Percentiles rank a stretch among this genome's conserved stretches.
phyloP scores from a whole-genome alignment of 2,888 invertebrate species.

The Lasioglossum oenotherae region DNA sequence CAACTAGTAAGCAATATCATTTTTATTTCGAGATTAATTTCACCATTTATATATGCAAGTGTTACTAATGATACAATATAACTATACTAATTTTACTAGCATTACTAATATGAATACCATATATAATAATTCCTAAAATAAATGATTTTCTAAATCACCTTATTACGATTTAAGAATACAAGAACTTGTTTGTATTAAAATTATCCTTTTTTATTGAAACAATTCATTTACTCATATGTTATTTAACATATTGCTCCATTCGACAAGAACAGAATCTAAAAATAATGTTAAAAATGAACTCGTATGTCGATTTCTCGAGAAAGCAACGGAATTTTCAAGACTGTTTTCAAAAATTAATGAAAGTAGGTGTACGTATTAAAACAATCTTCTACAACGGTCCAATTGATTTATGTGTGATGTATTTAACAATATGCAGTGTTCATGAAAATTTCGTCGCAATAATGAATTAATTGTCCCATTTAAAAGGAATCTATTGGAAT shows the following conservation, averaged over 20 bases:
- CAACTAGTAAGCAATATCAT: no score
- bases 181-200: neutral
- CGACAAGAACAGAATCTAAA: neutral
- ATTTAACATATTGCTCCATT: neutral
- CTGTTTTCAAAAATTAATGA: neutral
- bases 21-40: no score
- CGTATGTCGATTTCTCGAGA: neutral
- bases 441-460: neutral
- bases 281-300: neutral
- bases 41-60: no score
- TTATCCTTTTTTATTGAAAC: neutral
- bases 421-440: neutral
- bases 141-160: neutral
- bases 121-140: neutral
- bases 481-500: conserved; percentile 18
- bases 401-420: neutral
- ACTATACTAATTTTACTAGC: no score
- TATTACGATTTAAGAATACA: neutral
- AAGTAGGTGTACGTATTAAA: neutral
- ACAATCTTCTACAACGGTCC: neutral
- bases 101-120: no score
- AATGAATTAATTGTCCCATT: neutral
- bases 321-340: neutral
- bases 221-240: neutral
- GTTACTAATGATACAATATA: no score